Evolutionary conservation across 1,140 invertebrate species (phyloP), one percentile per base, ranked within the genome.

Genomic region (Cydia pomonella): DNA sequence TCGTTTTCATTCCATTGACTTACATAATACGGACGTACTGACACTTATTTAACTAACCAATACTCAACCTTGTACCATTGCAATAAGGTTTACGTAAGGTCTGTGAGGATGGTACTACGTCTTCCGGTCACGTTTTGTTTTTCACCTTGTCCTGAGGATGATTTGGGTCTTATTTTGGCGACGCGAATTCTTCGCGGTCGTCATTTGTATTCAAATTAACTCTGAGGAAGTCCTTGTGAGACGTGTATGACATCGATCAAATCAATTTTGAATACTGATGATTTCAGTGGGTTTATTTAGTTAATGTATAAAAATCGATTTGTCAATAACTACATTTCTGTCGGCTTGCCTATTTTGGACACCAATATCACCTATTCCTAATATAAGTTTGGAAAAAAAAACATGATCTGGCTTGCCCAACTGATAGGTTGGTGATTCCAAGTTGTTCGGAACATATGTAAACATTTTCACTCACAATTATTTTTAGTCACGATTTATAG

Each of bases 1-100:
- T 63, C 72, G 71, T 27, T 73, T 75, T 74, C 63, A 27, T 62
- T 63, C 25, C 50, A 21, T 74, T 77, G 63, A 75, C 72, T 78
- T 80, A 72, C 76, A 72, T 50, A 50, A 50, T 18, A 50, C 4
- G 47, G 2, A 50, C 16, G 47, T 50, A 44, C 41, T 44, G 13
- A 12, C 41, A 44, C 41, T 44, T 44, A 12, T 44, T 13, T 44
- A 66, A 77, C 77, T 76, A 16, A 76, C 50, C 12, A 7, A 7
- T 18, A 18, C n/a, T 53, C 18, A 5, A 21, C 50, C 9, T 18
- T 53, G 18, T 53, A n/a, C n/a, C n/a, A 9, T 53, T 18, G n/a
- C n/a, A n/a, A 53, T 53, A 18, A 53, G 50, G 5, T 18, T 53
- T 7, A n/a, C 16, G 0, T 18, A 53, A 0, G 16, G 50, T 53